A percentile compares a stretch with the other conserved stretches of the same genome.
phyloP scores from a whole-genome alignment of 2,797 vertebrate genomes.

The Acanthurus lineatus region DNA sequence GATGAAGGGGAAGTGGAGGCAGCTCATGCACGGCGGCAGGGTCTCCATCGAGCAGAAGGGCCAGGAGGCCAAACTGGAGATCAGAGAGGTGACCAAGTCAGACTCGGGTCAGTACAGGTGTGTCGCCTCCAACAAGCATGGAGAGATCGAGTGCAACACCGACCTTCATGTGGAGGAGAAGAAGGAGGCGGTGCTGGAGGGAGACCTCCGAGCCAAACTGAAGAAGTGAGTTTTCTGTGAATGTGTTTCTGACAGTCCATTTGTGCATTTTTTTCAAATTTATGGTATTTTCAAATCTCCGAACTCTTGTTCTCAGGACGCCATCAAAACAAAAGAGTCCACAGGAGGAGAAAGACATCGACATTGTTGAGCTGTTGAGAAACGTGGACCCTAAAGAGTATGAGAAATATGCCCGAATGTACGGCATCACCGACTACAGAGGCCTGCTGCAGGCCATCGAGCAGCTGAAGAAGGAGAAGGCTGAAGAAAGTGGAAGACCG shows the following conservation, averaged over 20 bases:
- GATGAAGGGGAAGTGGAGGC: slow-evolving; percentile 99
- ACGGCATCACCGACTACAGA: slow-evolving; percentile 98
- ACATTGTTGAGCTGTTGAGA: slow-evolving; percentile 97
- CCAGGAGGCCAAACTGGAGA: slow-evolving; percentile 94
- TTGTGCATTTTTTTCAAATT: no score
- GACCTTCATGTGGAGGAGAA: slow-evolving; percentile 93
- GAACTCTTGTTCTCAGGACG: slow-evolving; percentile 82
- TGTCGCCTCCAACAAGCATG: slow-evolving; percentile 93
- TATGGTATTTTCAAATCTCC: neutral
- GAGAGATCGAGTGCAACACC: slow-evolving; percentile 93
- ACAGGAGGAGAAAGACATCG: slow-evolving; percentile 93
- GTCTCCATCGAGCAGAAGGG: slow-evolving; percentile 93
- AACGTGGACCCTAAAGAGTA: slow-evolving; percentile 99
- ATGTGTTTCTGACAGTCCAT: neutral
- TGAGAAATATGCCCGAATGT: slow-evolving; percentile 99
- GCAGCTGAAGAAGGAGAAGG: slow-evolving; percentile 92
- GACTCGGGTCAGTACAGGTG: slow-evolving; percentile 97
- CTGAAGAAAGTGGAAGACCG: slow-evolving; percentile 92
- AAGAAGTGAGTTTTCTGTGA: slow-evolving; percentile 90
- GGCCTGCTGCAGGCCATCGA: slow-evolving; percentile 98
- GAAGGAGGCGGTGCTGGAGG: slow-evolving; percentile 87
- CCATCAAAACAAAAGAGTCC: slow-evolving; percentile 94
- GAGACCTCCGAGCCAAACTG: slow-evolving; percentile 94
- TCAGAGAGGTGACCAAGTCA: slow-evolving; percentile 93
- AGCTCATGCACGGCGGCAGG: slow-evolving; percentile 94